Base-by-base conservation (phyloP, 2,888 invertebrate genomes). In the Lamellibrachia satsuma region DNA sequence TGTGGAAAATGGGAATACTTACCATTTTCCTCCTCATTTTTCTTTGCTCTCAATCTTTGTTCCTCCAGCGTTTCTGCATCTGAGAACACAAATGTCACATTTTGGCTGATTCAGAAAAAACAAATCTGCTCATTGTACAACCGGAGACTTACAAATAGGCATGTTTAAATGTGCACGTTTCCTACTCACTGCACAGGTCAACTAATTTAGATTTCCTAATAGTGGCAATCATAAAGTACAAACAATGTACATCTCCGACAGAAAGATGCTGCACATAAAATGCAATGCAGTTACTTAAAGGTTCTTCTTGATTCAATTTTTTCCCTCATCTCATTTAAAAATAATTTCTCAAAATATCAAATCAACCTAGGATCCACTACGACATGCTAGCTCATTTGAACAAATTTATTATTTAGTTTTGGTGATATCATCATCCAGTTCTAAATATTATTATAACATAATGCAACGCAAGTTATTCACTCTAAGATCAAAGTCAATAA, bases 1-100 rank as follows among this genome's bases (percentile, higher is more conserved):
- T 60, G 8, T 4, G 1, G 60, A 15, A 60, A 60, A 60, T 60
- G 60, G 55, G 22, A 4, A 60, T 60, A 15, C 60, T 60, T 60
- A 60, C 60, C 60, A n/a, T 52, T 60, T 15, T 93, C 55, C 52
- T 93, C 52, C 39, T 92, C 57, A 9, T 52, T 92, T 52, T 92
- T 92, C 91, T 91, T 91, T 91, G 91, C 52, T 91, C 91, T 90
- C 11, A 91, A 8, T 52, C 91, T 7, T 52, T 52, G 27, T 52
- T 91, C 52, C 15, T 52, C 91, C 91, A 52, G 39, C 7, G 60
- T 60, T 60, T 11, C 60, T 4, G 60, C 60, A 60, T 60, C 60
- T 60, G 11, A 39, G 39, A 39, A 39, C 39, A 39, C 39, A 39
- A 39, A 39, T 39, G 39, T 39, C 39, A 39, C 39, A 39, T 39